Percentiles rank a stretch among this genome's conserved stretches.
Conservation (phyloP, 2,797 vertebrate genomes). For the Lemur catta region DNA sequence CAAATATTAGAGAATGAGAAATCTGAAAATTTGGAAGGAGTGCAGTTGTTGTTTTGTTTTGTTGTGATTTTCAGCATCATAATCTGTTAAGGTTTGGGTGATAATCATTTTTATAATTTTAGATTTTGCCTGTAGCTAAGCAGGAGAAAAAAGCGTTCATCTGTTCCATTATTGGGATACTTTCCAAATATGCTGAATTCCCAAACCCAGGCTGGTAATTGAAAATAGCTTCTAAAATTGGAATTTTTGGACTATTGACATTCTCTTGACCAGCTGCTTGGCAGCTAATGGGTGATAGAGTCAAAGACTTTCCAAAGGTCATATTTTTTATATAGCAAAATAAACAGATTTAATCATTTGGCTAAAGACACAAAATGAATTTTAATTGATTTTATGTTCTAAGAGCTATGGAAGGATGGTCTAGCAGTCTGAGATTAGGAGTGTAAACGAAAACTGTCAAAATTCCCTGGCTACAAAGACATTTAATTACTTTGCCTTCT, state of each 20-base stretch:
- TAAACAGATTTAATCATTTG: slow-evolving; percentile 56
- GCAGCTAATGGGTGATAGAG: slow-evolving; percentile 3
- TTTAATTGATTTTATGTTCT: slow-evolving; percentile 35
- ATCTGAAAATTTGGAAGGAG: background rate
- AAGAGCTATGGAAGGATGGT: background rate
- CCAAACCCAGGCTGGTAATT: background rate
- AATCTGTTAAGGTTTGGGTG: background rate
- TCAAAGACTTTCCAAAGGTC: background rate
- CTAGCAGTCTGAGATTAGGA: slow-evolving; percentile 19
- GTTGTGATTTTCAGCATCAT: slow-evolving; percentile 39
- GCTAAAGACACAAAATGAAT: slow-evolving; percentile 23
- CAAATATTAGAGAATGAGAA: slow-evolving; percentile 19
- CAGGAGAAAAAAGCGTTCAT: slow-evolving; percentile 28
- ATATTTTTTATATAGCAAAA: slow-evolving; percentile 6
- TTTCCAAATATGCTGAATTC: slow-evolving; percentile 32
- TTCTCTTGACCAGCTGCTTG: slow-evolving; percentile 39
- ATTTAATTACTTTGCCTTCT: background rate
- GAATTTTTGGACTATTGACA: background rate
- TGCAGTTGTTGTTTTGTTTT: background rate
- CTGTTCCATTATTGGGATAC: slow-evolving; percentile 34
- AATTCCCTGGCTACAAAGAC: background rate
- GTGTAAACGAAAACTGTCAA: background rate
- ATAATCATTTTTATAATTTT: slow-evolving; percentile 52
- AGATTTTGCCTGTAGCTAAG: slow-evolving; percentile 46
- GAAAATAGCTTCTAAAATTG: slow-evolving; percentile 49